These are phyloP conservation scores for Parthenolecanium corni DNA, from an alignment of 2,888 invertebrate genomes.

Conservation along the genomic window DNA sequence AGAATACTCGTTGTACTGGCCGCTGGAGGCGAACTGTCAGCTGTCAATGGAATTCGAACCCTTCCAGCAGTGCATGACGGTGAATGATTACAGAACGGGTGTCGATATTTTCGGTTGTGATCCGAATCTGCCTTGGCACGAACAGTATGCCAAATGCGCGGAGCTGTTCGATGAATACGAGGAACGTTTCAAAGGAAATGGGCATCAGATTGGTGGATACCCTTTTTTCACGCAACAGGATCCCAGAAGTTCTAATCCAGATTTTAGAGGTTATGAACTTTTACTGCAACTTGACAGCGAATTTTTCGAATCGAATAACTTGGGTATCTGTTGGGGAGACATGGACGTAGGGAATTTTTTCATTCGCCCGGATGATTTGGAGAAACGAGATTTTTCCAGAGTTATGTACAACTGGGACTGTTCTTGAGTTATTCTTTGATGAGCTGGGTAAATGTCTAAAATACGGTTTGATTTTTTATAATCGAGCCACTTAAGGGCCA, in stretches of 20 bases:
- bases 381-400: background rate
- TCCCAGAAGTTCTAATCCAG: background rate
- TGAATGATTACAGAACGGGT: background rate
- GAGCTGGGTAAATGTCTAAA: too few relatives aligned
- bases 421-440: background rate
- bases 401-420: background rate
- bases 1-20: background rate
- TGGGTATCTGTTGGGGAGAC: background rate
- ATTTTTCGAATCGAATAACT: background rate
- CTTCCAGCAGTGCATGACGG: background rate
- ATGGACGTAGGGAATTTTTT: background rate
- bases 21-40: background rate
- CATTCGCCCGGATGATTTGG: background rate
- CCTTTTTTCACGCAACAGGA: background rate
- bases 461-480: too few relatives aligned
- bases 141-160: background rate
- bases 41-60: background rate
- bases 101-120: background rate
- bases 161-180: background rate
- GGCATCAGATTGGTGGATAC: background rate
- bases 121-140: background rate
- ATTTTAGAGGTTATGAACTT: background rate
- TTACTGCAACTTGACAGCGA: background rate
- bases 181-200: background rate
- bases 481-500: too few relatives aligned